phyloP scores from a whole-genome alignment of 2,797 vertebrate genomes.

The Atherinosoma microstoma region DNA sequence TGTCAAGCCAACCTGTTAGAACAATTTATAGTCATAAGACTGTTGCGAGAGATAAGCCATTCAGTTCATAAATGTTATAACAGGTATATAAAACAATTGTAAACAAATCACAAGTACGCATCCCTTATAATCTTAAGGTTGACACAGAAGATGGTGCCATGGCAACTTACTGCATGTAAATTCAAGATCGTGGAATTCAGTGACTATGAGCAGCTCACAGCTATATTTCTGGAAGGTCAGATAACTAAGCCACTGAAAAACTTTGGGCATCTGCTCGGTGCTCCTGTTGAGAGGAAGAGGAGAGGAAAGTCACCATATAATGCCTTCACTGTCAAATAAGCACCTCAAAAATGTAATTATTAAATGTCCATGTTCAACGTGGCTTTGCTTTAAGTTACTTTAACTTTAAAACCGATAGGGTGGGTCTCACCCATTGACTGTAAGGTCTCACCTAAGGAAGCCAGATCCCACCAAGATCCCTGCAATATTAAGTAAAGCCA shows the following conservation, averaged over 20 bases:
- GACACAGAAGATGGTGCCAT: background rate
- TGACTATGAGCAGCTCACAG: constrained; percentile 93
- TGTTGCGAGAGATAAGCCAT: background rate
- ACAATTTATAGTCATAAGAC: background rate
- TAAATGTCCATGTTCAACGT: background rate
- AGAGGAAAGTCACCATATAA: background rate
- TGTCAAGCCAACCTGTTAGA: background rate
- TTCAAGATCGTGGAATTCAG: constrained; percentile 90
- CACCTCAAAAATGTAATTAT: background rate
- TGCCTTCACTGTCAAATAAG: background rate
- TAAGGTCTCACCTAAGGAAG: constrained; percentile 87
- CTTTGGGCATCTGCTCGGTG: constrained; percentile 88
- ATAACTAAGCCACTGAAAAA: constrained; percentile 92
- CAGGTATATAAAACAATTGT: background rate
- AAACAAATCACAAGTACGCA: background rate
- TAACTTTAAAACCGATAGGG: background rate
- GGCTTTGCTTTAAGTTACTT: background rate
- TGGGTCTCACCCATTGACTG: constrained; percentile 5
- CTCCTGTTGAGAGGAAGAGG: constrained; percentile 77
- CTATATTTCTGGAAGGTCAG: constrained; percentile 96
- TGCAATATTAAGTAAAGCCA: constrained; percentile 90
- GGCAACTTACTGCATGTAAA: constrained; percentile 93
- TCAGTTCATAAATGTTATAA: background rate
- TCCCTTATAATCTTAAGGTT: background rate
- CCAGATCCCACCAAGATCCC: constrained; percentile 92